Evolutionary conservation across 2,797 vertebrate genomes (phyloP).

Genomic region (Cyclopterus lumpus): DNA sequence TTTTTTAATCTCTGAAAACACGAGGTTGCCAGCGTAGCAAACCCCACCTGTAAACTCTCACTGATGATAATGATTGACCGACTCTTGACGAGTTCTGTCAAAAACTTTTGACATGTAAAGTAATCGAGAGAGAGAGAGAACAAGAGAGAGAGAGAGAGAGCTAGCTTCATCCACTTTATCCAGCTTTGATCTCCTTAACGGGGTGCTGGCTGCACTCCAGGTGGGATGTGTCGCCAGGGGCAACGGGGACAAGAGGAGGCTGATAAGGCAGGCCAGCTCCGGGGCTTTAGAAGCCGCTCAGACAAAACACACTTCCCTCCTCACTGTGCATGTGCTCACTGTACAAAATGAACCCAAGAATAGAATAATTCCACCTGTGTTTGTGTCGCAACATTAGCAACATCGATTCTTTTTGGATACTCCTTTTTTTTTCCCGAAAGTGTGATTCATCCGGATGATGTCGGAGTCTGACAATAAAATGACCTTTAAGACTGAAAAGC

Average conservation of each 20-base stretch:
- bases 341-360: constrained; percentile 11
- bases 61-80: constrained; percentile 37
- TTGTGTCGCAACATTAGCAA: constrained; percentile 8
- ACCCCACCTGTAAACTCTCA: constrained; percentile 38
- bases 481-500: constrained; percentile 33
- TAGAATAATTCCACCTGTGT: constrained; percentile 32
- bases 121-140: constrained; percentile 43
- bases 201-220: constrained; percentile 74
- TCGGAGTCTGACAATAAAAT: constrained; percentile 19
- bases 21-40: constrained; percentile 7
- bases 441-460: constrained; percentile 17
- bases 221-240: constrained; percentile 73
- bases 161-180: constrained; percentile 65
- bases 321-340: constrained; percentile 33
- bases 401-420: neutral
- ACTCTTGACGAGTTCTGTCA: neutral
- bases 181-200: constrained; percentile 82
- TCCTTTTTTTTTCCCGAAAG: neutral
- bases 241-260: constrained; percentile 73
- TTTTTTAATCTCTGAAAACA: constrained; percentile 26
- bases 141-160: constrained; percentile 28
- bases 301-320: constrained; percentile 69
- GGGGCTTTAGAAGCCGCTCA: constrained; percentile 43
- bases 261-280: constrained; percentile 68
- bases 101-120: too few relatives aligned